A percentile compares a stretch with the other conserved stretches of the same genome.
phyloP scores from a whole-genome alignment of 2,113 vertebrate genomes.

The Gopherus evgoodei region DNA sequence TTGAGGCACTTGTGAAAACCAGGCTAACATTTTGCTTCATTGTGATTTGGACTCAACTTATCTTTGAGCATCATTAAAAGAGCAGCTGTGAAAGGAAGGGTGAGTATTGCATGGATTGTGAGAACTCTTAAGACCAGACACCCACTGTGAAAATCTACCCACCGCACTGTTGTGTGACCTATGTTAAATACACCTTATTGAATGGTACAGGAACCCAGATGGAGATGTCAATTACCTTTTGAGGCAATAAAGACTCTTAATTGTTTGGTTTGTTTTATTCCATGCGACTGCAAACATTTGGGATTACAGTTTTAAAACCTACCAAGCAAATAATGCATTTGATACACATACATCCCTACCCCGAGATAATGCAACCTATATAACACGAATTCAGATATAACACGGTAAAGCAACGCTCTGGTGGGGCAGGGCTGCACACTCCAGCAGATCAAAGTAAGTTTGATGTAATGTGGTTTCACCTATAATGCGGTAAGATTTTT shows the following conservation, averaged over 20 bases:
- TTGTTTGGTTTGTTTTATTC: not conserved
- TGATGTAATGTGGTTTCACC: no score
- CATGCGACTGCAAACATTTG: not conserved
- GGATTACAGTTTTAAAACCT: not conserved
- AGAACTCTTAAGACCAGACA: not conserved
- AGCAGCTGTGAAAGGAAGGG: not conserved
- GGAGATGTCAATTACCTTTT: not conserved
- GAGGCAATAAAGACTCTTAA: not conserved
- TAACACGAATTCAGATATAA: no score
- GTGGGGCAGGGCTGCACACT: no score
- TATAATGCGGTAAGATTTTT: no score
- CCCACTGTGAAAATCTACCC: accelerated
- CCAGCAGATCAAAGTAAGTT: no score
- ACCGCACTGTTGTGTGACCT: not conserved
- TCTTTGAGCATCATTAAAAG: accelerated
- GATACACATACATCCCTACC: not conserved
- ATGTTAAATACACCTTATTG: conserved; percentile 42
- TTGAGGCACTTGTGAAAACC: not conserved
- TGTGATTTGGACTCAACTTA: not conserved
- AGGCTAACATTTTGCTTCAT: not conserved
- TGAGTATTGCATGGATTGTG: not conserved
- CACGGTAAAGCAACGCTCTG: no score
- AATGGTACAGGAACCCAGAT: not conserved
- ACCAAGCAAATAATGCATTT: not conserved
- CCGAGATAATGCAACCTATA: no score